Base-by-base conservation (phyloP, 2,888 invertebrate genomes). In the Mythimna loreyi region DNA sequence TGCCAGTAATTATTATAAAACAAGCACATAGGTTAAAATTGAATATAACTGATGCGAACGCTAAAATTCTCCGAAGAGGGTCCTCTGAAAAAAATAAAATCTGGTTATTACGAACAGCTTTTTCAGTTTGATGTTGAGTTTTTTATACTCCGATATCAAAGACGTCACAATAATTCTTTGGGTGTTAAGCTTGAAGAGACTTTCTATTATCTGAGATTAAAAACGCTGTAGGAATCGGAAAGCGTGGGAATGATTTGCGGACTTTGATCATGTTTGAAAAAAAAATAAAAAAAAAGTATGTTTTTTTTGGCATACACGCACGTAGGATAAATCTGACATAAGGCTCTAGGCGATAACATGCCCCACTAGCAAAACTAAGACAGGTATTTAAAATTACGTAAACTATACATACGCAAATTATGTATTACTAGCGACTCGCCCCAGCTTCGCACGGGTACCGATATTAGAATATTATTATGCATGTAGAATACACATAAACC, bases 141-240 rank as follows among this genome's bases (percentile, higher is more conserved):
- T 85, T 16, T 80, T 79, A 50, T 83, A 80, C 77, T 80, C 79
- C 47, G 56, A 78, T 70, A 71, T 86, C 85, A 86, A 86, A 86
- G 79, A 73, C 75, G 52, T 75, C 75, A 79, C 76, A 80, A 84
- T 86, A 86, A 86, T 85, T 87, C 83, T 85, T 80, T 66, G 50
- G 47, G 62, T 78, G 61, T 80, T 66, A 73, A 55, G 63, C 69
- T 59, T 73, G 66, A 74, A 70, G 70, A 80, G 64, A 59, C 63
- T 76, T 59, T 75, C 52, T 56, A 68, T 75, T 65, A 72, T 72
- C 45, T 60, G 77, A 75, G 75, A 81, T 81, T 80, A 84, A 81
- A 73, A 69, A 72, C 13, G 63, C 40, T 19, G 19, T 7, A 13
- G 45, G 40, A 33, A 60, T 57, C 43, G 50, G 66, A 47, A 53